Percentiles rank a stretch among this genome's conserved stretches.
Evolutionary conservation across 2,113 vertebrate genomes (phyloP).

Genomic region (Progne subis): DNA sequence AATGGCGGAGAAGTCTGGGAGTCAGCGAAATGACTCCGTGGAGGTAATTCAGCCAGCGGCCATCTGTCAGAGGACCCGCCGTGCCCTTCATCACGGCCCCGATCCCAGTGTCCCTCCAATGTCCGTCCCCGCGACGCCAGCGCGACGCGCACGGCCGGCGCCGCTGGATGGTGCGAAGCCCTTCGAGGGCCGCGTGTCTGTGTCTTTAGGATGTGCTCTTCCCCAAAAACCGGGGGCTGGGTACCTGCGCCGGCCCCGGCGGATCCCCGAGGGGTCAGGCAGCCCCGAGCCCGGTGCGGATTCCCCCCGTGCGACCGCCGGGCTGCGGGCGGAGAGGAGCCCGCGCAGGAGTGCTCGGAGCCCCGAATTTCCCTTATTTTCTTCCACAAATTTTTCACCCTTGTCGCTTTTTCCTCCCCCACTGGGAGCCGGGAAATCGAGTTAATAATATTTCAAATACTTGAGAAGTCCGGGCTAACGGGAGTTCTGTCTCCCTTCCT

Average conservation of each 20-base stretch:
- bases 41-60: neutral
- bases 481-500: neutral
- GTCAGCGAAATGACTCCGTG: neutral
- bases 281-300: neutral
- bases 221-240: neutral
- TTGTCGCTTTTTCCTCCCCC: neutral
- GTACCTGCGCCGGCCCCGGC: neutral
- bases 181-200: fast-evolving
- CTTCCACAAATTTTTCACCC: neutral
- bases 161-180: neutral
- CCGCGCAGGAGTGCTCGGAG: neutral
- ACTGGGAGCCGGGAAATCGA: constrained; percentile 38
- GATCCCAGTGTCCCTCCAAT: neutral
- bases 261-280: neutral
- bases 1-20: constrained; percentile 32
- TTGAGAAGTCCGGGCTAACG: neutral
- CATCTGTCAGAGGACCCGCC: constrained; percentile 6
- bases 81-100: neutral
- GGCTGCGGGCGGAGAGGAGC: neutral
- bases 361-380: neutral
- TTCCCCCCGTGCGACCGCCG: neutral
- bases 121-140: neutral
- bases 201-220: fast-evolving
- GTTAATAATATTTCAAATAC: constrained; percentile 56
- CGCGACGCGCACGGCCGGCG: fast-evolving